Percentiles rank a stretch among this genome's conserved stretches.
phyloP scores from a whole-genome alignment of 92 coral and sea anemone species.

The Zoanthus sansibaricus region DNA sequence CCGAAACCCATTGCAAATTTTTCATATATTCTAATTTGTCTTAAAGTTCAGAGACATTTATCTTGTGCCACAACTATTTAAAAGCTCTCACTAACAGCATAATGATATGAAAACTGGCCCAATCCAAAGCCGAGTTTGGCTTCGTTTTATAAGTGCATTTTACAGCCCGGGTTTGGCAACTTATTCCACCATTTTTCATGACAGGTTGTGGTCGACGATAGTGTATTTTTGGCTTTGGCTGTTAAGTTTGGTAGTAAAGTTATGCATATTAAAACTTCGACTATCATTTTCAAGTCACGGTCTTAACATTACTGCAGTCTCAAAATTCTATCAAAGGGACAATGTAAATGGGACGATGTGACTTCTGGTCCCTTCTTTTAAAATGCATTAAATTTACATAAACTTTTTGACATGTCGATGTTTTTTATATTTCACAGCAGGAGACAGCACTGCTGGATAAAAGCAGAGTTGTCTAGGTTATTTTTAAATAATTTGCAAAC shows the following conservation, averaged over 20 bases:
- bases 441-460: slow-evolving; percentile 4
- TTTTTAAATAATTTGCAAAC: not conserved
- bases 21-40: not conserved
- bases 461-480: not conserved
- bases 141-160: slow-evolving; percentile 6
- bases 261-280: not conserved
- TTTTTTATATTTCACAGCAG: slow-evolving; percentile 31
- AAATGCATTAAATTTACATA: slow-evolving; percentile 33
- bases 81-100: not conserved
- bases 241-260: not conserved
- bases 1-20: not conserved
- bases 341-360: slow-evolving; percentile 14
- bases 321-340: not conserved
- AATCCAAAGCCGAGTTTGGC: not conserved
- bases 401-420: slow-evolving; percentile 27
- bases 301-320: not conserved
- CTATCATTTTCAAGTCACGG: not conserved
- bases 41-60: not conserved
- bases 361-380: slow-evolving; percentile 41
- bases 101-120: not conserved
- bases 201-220: slow-evolving; percentile 34
- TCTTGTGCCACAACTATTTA: not conserved
- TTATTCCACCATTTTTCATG: not conserved
- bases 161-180: not conserved
- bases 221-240: not conserved